Conservation (phyloP, 2,797 vertebrate species). For the Centropyge bicolor region DNA sequence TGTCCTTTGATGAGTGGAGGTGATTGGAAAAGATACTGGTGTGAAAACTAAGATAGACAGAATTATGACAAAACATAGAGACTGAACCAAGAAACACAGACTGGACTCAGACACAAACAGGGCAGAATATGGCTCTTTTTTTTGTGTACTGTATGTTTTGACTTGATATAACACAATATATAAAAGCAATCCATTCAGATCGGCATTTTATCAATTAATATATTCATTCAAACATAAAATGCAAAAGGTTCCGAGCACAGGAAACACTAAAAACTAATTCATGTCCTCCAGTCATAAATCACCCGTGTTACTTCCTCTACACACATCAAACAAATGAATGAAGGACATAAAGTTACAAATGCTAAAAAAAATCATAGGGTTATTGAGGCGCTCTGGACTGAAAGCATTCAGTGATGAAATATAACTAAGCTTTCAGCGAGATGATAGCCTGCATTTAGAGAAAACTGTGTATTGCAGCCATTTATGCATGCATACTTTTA, state of each 20-base stretch:
- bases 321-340: constrained; percentile 25
- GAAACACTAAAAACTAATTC: constrained; percentile 4
- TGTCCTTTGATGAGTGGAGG: no score
- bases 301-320: constrained; percentile 2
- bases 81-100: no score
- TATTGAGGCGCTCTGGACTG: constrained; percentile 33
- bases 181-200: not conserved
- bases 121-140: no score
- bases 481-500: constrained; percentile 64
- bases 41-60: no score
- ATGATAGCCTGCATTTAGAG: constrained; percentile 57
- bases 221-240: not conserved
- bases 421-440: constrained; percentile 46
- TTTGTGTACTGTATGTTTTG: not conserved
- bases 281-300: constrained; percentile 30
- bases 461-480: constrained; percentile 41
- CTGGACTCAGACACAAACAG: no score
- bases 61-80: no score
- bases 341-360: constrained; percentile 16
- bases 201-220: not conserved
- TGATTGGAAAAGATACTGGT: no score
- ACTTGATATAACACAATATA: not conserved
- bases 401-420: constrained; percentile 59
- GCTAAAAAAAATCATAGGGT: constrained; percentile 26
- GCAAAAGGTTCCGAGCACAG: not conserved